Evolutionary conservation across 1,140 invertebrate species (phyloP), one percentile per base, ranked within the genome.

Genomic region (Hycleus cichorii): DNA sequence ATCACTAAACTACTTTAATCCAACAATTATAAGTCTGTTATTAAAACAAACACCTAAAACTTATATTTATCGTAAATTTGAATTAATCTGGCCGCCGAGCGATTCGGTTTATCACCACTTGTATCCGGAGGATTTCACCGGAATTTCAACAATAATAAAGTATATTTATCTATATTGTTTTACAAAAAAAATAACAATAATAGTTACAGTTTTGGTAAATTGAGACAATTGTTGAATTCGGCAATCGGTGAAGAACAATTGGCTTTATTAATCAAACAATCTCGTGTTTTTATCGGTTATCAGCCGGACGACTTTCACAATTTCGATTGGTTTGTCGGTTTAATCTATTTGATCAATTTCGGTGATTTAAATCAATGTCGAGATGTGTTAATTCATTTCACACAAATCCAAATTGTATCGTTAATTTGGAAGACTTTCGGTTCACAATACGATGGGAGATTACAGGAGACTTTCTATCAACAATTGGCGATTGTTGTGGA

Each of bases 291-390:
- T 39, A n/a, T 59, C 12, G 39, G 49, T 39, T 26, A 47, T 45
- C 26, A 49, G 45, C 32, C 44, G 12, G 49, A 60, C 27, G 12
- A 60, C 45, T 59, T 57, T 42, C 7, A 44, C 9, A 49, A 49
- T 27, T 63, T 63, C 39, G 58, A 63, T 50, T 63, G 61, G 61
- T 63, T 63, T 48, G 49, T 60, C 8, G 53, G 39, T 11, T 45
- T 63, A 6, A 44, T 59, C 10, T 63, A 53, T 57, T 49, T 63
- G 27, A 48, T 57, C 7, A 57, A 53, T 47, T 52, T 39, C 12
- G 61, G 61, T 38, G 54, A 63, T 54, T 27, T 63, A 1, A 53
- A 63, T 24, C 42, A 47, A 24, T 54, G 50, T 39, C 49, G 53
- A 49, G 43, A 24, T 9, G 18, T 53, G 25, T 54, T 47, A 8